Evolutionary conservation across 2,888 invertebrate species (phyloP), one percentile per base, ranked within the genome.

Genomic region (Perdita meconis): DNA sequence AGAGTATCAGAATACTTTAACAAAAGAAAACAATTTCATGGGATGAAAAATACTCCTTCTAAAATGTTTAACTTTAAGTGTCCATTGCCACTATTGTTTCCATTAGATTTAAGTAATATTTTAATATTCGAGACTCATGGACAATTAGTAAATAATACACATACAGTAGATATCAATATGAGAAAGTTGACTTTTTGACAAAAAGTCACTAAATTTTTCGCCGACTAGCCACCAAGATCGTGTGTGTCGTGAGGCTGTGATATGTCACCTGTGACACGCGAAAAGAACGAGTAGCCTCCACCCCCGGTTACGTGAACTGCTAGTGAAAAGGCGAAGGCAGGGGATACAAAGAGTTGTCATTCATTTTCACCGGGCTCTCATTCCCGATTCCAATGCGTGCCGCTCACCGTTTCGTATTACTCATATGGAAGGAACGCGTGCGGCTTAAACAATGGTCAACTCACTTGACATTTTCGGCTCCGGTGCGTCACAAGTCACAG

Each of bases 361-460:
- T 90, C 90, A 84, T 89, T 87, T 83, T 73, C 83, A 81, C 85
- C 84, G 87, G 82, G 81, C n/a, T n/a, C n/a, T 85, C 85, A 83
- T 85, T 22, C 86, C 84, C 88, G 85, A 88, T 89, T 90, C 88
- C 89, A 90, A 90, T 90, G 90, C 89, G 89, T 89, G 84, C 79
- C 80, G 70, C 79, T 79, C 83, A 82, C 84, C 84, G 85, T 78
- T 82, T 84, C 83, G 81, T 84, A 89, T 90, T 89, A 89, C 87
- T 89, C 89, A 87, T 53, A 63, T 59, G 57, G 67, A 75, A 82
- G 65, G 63, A 61, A 59, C 74, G 63, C 63, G 66, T 44, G 60
- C 65, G 60, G 40, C 51, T 77, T 73, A 68, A 66, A 72, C 79
- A 74, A 81, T 64, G 57, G 70, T 40, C 56, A 65, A 59, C 70